These are phyloP conservation scores for Nasonovia ribisnigri DNA, from an alignment of 2,888 invertebrate species.

Conservation along the genomic window DNA sequence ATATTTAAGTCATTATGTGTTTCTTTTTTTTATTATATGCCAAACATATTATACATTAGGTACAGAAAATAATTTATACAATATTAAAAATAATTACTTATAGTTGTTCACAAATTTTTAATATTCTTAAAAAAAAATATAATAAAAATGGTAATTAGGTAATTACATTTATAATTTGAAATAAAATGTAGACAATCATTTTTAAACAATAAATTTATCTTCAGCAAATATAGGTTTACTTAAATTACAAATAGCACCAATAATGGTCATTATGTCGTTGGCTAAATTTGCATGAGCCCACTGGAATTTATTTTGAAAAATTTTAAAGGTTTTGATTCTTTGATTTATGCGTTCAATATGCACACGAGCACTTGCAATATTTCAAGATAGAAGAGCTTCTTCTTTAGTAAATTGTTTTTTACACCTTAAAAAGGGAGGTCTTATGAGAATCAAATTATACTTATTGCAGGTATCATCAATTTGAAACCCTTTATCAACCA, in stretches of 20 bases:
- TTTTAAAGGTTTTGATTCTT: background rate
- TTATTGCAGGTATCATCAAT: constrained; percentile 45
- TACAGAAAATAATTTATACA: background rate
- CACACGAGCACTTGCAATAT: constrained; percentile 12
- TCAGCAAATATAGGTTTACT: constrained; percentile 12
- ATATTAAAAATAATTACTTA: background rate
- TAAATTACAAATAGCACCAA: constrained; percentile 9
- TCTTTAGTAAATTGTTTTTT: too few relatives aligned
- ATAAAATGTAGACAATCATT: too few relatives aligned
- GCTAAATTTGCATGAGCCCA: constrained; percentile 12
- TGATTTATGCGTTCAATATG: too few relatives aligned
- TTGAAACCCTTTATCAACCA: constrained; percentile 65
- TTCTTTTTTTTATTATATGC: background rate
- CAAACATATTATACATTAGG: background rate
- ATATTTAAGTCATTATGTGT: background rate
- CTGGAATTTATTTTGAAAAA: constrained; percentile 9
- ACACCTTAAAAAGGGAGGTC: background rate
- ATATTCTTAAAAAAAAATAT: background rate
- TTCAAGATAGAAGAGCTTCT: too few relatives aligned
- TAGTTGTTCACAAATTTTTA: background rate
- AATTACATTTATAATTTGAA: background rate
- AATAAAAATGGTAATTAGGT: background rate
- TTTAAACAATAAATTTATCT: background rate
- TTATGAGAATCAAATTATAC: background rate
- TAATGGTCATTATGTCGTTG: constrained; percentile 3